Percentiles rank a stretch among this genome's conserved stretches.
Conservation (phyloP, 2,888 invertebrate genomes). For the Ephialtes manifestator region DNA sequence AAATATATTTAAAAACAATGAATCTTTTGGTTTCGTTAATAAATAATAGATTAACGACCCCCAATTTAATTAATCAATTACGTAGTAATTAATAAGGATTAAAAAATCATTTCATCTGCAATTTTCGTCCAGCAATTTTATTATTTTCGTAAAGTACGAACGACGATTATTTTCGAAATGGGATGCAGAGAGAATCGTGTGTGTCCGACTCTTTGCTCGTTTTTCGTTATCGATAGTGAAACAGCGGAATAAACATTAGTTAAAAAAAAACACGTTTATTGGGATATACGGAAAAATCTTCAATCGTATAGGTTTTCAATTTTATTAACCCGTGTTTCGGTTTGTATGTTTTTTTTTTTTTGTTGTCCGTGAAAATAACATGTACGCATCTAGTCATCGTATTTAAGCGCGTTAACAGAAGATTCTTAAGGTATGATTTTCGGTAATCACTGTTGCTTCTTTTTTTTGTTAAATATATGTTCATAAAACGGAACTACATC, state of each 20-base stretch:
- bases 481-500: conserved; percentile 72
- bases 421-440: conserved; percentile 36
- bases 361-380: conserved; percentile 27
- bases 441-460: conserved; percentile 39
- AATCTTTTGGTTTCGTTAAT: not conserved
- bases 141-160: not conserved
- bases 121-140: not conserved
- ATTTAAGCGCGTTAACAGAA: conserved; percentile 42
- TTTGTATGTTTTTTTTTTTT: conserved; percentile 7
- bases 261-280: not conserved
- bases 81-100: not conserved
- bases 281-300: conserved; percentile 12
- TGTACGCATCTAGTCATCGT: conserved; percentile 16
- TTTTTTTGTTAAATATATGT: conserved; percentile 37
- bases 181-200: not conserved
- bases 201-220: not conserved
- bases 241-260: not conserved
- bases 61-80: not conserved
- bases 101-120: not conserved
- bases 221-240: not conserved
- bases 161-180: not conserved
- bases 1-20: not conserved
- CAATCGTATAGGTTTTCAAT: conserved; percentile 18
- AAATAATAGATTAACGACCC: not conserved
- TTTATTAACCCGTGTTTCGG: conserved; percentile 55